These are phyloP conservation scores for Amphiprion clarkii DNA, from an alignment of 2,797 vertebrate species.

Conservation along the genomic window DNA sequence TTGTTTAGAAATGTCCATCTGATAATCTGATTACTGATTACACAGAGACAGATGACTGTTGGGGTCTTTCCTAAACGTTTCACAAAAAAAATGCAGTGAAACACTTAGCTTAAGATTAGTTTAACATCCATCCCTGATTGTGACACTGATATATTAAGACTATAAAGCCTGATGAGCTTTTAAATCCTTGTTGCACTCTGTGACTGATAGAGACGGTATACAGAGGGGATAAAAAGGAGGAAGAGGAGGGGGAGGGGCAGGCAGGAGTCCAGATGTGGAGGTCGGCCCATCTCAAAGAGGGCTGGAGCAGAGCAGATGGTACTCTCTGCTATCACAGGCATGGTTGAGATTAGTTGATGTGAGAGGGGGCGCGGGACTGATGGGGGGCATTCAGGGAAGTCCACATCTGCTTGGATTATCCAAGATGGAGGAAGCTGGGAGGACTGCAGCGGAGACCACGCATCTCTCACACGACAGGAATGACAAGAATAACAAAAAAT, in stretches of 20 bases:
- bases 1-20: not conserved
- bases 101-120: conserved; percentile 29
- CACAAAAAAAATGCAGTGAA: not conserved
- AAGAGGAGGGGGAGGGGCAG: conserved; percentile 38
- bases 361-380: conserved; percentile 57
- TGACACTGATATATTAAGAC: conserved; percentile 50
- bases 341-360: conserved; percentile 70
- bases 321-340: conserved; percentile 56
- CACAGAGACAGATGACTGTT: not conserved
- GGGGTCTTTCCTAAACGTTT: not conserved
- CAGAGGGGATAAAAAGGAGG: conserved; percentile 56
- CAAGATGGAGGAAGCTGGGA: conserved; percentile 29
- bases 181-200: conserved; percentile 61
- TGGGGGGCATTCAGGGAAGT: conserved; percentile 55
- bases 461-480: conserved; percentile 21
- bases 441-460: conserved; percentile 5
- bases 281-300: conserved; percentile 61
- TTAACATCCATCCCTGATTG: conserved; percentile 46
- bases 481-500: conserved; percentile 17
- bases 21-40: not conserved
- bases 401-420: conserved; percentile 77
- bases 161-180: conserved; percentile 58
- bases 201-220: conserved; percentile 46
- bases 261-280: conserved; percentile 76
- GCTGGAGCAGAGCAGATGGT: conserved; percentile 74